Evolutionary conservation across 2,797 vertebrate genomes (phyloP), one percentile per base, ranked within the genome.

Genomic region (Acridotheres tristis): DNA sequence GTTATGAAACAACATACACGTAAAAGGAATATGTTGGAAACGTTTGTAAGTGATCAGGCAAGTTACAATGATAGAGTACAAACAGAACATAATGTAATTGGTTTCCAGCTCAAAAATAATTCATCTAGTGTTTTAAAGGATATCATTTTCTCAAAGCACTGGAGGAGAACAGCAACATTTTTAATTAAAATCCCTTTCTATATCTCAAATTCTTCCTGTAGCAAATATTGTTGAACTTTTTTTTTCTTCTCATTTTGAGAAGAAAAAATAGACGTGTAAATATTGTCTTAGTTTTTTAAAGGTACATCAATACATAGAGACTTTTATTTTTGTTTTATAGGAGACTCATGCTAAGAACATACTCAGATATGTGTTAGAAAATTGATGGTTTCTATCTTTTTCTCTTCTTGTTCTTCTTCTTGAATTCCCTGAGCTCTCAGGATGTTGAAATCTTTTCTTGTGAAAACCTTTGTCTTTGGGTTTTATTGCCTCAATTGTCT

Each of bases 101-200:
- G 27, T 80, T 94, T 92, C 32, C 34, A 90, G 72, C 30, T 88
- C n/a, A 78, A 90, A 91, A 91, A 47, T 79, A 92, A 45, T 78
- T 68, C 1, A 45, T 79, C 55, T 91, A 15, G 11, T 67, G 13
- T 48, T 90, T 80, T 92, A 32, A 38, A 71, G 42, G 54, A 29
- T 83, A 67, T 83, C 0, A 36, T 55, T 72, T 91, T 45, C 19
- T 69, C 25, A 92, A 59, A 68, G 45, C 29, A 67, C 11, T 82
- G 32, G 19, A 73, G 75, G 13, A 85, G 38, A 30, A 34, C n/a
- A 71, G 42, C 13, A 65, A 68, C 19, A 8, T 5, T 66, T 91
- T 88, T 54, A 83, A 81, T 72, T 93, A 61, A 72, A 83, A 59
- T 54, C 16, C 15, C 8, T 89, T 75, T 81, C 22, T 55, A 13